Evolutionary conservation across 92 coral and sea anemone species (phyloP), one percentile per base, ranked within the genome.

Genomic region (Epizoanthus rinbou): DNA sequence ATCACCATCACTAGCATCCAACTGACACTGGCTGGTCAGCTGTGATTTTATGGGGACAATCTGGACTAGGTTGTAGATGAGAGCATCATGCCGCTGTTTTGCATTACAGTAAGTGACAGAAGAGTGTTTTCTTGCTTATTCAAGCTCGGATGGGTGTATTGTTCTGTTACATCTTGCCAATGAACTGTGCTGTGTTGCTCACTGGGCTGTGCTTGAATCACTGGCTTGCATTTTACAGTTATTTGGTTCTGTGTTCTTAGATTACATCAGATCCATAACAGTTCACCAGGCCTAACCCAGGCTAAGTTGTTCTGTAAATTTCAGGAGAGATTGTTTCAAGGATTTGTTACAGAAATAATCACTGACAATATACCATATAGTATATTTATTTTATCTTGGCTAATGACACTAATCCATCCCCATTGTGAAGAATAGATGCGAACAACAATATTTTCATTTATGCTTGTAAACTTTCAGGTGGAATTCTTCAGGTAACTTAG

Each of bases 71-170:
- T 45, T 56, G 21, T 18, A 41, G 24, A n/a, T 14, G 31, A 45
- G 54, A 47, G 58, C 31, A 85, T n/a, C 83, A 92, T 92, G 97
- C 92, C 97, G 58, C 90, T 90, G 13, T 86, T 85, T 59, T 86
- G 79, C 83, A 74, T 79, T 13, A 92, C 86, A 90, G 97, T 92
- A 92, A 92, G 97, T 90, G 5, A 80, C 6, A 39, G 43, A 17
- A 25, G 18, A 70, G 19, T 47, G 52, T 56, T 53, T 17, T 21
- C 14, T 10, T 50, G 56, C 22, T 17, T 71, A 8, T 69, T 64
- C 50, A 45, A 35, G 82, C 82, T 62, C 28, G 50, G 64, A 4
- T 78, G 71, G 23, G 15, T 78, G 22, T 78, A 78, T 39, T 78
- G 71, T 62, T 62, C 21, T 13, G 22, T 16, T 21, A 35, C 17